Conservation (phyloP, 2,888 invertebrate genomes). For the Calliphora vomitoria region DNA sequence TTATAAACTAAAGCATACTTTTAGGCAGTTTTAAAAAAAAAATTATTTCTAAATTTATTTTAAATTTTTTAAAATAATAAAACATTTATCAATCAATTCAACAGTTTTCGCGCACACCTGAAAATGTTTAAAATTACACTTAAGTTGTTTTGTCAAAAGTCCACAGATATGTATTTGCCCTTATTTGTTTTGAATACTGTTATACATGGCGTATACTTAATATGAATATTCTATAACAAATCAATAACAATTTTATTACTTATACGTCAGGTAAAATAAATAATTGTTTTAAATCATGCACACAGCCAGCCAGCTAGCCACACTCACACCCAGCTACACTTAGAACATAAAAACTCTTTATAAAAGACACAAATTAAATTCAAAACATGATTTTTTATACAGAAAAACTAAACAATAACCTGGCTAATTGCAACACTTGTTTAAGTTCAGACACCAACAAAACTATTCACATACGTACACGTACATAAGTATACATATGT, state of each 20-base stretch:
- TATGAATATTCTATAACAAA: slow-evolving; percentile 33
- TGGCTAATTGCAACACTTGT: slow-evolving; percentile 82
- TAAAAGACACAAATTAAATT: slow-evolving; percentile 55
- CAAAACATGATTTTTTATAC: slow-evolving; percentile 79
- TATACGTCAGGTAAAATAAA: slow-evolving; percentile 60
- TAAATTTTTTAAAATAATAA: too few species aligned
- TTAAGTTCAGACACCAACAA: slow-evolving; percentile 69
- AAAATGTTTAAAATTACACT: too few species aligned
- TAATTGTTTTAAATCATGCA: slow-evolving; percentile 55
- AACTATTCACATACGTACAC: slow-evolving; percentile 8
- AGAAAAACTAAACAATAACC: slow-evolving; percentile 79
- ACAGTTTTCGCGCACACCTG: too few species aligned
- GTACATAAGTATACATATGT: not conserved
- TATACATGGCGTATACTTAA: slow-evolving; percentile 33
- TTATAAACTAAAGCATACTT: too few species aligned
- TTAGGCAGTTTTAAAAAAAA: too few species aligned
- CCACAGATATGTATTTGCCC: not conserved
- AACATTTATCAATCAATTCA: too few species aligned
- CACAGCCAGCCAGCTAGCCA: not conserved
- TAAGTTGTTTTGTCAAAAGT: too few species aligned
- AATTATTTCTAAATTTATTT: too few species aligned
- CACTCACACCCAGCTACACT: not conserved
- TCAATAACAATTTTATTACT: slow-evolving; percentile 59
- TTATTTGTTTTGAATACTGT: not conserved
- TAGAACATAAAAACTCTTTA: not conserved